Conservation (phyloP, 2,113 vertebrate genomes). For the Sterna hirundo region DNA sequence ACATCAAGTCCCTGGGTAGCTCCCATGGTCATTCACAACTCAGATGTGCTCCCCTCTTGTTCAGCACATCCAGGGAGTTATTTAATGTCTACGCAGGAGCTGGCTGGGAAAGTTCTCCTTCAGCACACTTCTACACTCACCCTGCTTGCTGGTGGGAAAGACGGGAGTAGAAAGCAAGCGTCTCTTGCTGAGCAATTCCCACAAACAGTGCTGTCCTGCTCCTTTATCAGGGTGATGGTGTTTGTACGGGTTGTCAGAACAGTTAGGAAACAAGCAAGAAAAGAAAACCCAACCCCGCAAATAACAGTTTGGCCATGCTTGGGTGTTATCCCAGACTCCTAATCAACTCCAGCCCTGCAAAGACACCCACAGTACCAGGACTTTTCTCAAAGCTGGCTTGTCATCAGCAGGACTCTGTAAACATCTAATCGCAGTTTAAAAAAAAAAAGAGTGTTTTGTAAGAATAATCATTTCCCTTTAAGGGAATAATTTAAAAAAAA, state of each 20-base stretch:
- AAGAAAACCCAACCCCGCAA: background rate
- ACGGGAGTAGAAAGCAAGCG: background rate
- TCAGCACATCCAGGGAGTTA: background rate
- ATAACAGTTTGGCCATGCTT: background rate
- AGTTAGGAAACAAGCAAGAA: background rate
- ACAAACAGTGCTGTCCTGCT: background rate
- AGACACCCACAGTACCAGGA: background rate
- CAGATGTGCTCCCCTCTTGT: background rate
- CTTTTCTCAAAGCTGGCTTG: background rate
- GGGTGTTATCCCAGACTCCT: background rate
- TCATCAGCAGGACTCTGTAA: background rate
- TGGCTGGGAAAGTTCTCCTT: background rate
- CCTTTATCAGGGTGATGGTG: background rate
- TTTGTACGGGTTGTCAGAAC: background rate
- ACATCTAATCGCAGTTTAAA: background rate
- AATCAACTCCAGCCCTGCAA: background rate
- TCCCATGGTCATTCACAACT: background rate
- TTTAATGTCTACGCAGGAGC: fast-evolving
- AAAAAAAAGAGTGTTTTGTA: background rate
- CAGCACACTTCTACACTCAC: no score
- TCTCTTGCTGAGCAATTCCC: background rate
- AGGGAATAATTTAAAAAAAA: background rate
- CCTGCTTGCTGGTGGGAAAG: background rate
- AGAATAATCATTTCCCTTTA: background rate
- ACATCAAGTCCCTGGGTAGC: background rate